These are phyloP conservation scores for Drosophila mercatorum DNA, from an alignment of 2,888 invertebrate genomes.

Conservation along the genomic window DNA sequence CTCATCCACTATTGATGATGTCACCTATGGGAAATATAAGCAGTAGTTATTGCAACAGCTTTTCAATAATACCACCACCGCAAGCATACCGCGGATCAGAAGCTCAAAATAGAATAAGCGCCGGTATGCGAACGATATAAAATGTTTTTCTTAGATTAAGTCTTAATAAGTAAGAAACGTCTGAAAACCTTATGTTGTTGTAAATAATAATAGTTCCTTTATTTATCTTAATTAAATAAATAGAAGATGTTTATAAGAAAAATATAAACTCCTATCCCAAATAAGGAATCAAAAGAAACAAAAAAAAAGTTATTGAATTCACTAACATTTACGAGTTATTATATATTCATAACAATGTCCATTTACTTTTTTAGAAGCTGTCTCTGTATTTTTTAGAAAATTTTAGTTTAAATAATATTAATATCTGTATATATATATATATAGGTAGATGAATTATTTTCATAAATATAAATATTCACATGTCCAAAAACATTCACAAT, in stretches of 20 bases:
- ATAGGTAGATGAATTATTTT: conserved; percentile 54
- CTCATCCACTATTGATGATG: conserved; percentile 84
- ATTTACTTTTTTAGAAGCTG: neutral
- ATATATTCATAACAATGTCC: neutral
- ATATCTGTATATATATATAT: conserved; percentile 25
- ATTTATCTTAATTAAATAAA: conserved; percentile 26
- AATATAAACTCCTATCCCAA: conserved; percentile 8
- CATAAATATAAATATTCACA: conserved; percentile 5
- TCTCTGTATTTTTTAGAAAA: conserved; percentile 11
- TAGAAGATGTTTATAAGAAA: conserved; percentile 3
- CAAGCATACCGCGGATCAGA: conserved; percentile 70
- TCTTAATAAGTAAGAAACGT: conserved; percentile 1
- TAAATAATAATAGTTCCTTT: conserved; percentile 64
- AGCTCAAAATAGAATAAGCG: conserved; percentile 77
- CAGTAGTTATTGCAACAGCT: conserved; percentile 80
- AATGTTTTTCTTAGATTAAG: conserved; percentile 8
- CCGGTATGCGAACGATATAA: conserved; percentile 81
- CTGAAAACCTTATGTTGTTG: conserved; percentile 18
- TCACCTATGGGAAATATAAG: conserved; percentile 79
- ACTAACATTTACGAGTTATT: neutral
- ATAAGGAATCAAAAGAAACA: conserved; percentile 4
- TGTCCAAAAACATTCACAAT: neutral
- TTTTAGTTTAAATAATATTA: conserved; percentile 5
- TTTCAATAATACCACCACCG: conserved; percentile 66
- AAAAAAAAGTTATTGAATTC: neutral